Evolutionary conservation across 2,113 vertebrate species (phyloP).

Genomic region (Pelobates fuscus): DNA sequence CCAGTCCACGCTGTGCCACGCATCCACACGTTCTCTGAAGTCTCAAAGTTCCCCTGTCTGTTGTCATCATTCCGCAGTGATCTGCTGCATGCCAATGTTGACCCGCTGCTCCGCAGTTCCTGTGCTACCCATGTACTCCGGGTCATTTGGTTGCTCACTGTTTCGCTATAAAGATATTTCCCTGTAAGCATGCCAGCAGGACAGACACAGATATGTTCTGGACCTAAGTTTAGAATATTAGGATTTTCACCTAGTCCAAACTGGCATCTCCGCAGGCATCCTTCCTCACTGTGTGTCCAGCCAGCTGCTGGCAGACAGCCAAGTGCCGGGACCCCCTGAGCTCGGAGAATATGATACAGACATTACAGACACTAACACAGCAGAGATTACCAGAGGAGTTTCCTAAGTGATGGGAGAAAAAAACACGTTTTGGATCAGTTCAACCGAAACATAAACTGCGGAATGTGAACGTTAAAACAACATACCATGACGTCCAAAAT

Average conservation of each 20-base stretch:
- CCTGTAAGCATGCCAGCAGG: slow-evolving; percentile 6
- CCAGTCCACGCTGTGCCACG: too few relatives aligned
- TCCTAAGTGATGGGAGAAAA: slow-evolving; percentile 3
- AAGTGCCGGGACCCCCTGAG: slow-evolving; percentile 34
- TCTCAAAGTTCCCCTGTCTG: too few relatives aligned
- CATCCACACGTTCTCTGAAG: too few relatives aligned
- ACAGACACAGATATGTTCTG: slow-evolving; percentile 27
- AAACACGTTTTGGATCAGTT: too few relatives aligned
- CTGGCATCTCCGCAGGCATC: slow-evolving; percentile 17
- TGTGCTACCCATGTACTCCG: not conserved
- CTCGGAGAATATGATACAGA: slow-evolving; percentile 19
- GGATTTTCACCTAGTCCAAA: slow-evolving; percentile 31
- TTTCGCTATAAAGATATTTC: slow-evolving; percentile 17
- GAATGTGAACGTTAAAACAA: too few relatives aligned
- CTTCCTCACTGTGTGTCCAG: not conserved
- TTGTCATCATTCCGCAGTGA: too few relatives aligned
- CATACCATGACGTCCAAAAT: too few relatives aligned
- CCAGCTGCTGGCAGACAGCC: not conserved
- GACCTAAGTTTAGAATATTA: slow-evolving; percentile 36
- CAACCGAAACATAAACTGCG: too few relatives aligned
- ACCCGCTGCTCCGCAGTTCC: not conserved
- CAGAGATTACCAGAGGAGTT: not conserved
- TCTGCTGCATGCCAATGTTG: too few relatives aligned
- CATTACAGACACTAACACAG: too few relatives aligned
- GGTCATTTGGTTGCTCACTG: not conserved